Percentiles rank a stretch among this genome's conserved stretches.
Conservation (phyloP, 1,140 invertebrate genomes). For the Aphelinus certus region DNA sequence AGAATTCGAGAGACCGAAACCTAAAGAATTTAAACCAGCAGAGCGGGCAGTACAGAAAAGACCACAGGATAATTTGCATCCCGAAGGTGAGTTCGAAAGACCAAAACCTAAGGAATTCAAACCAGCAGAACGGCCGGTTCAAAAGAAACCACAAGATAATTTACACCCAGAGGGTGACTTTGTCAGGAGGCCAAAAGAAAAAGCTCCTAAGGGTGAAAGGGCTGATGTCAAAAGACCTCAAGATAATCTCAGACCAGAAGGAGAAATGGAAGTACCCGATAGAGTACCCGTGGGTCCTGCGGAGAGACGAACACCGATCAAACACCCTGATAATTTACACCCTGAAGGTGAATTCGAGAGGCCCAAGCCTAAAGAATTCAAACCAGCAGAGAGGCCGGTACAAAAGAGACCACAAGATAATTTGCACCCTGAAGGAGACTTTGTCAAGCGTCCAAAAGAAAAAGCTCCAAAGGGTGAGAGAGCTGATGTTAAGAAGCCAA, state of each 20-base stretch:
- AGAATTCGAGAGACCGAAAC: conserved; percentile 66
- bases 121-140: conserved; percentile 52
- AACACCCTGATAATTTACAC: conserved; percentile 69
- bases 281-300: conserved; percentile 65
- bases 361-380: conserved; percentile 65
- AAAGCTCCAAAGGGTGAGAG: conserved; percentile 61
- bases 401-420: conserved; percentile 72
- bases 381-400: conserved; percentile 69
- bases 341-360: conserved; percentile 68
- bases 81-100: conserved; percentile 70
- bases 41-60: conserved; percentile 60
- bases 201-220: conserved; percentile 54
- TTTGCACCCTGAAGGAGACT: conserved; percentile 72
- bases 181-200: conserved; percentile 59
- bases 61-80: conserved; percentile 66
- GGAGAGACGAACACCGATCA: conserved; percentile 66
- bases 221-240: conserved; percentile 64
- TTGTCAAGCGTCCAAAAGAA: conserved; percentile 57
- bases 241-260: conserved; percentile 69
- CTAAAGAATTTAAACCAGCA: conserved; percentile 58
- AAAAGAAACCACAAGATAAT: conserved; percentile 63
- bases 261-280: conserved; percentile 67
- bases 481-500: conserved; percentile 60
- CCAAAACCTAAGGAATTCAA: conserved; percentile 58
- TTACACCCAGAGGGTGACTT: conserved; percentile 57